A percentile compares a stretch with the other conserved stretches of the same genome.
Conservation (phyloP, 1,140 invertebrate genomes). For the Meloidogyne hapla region DNA sequence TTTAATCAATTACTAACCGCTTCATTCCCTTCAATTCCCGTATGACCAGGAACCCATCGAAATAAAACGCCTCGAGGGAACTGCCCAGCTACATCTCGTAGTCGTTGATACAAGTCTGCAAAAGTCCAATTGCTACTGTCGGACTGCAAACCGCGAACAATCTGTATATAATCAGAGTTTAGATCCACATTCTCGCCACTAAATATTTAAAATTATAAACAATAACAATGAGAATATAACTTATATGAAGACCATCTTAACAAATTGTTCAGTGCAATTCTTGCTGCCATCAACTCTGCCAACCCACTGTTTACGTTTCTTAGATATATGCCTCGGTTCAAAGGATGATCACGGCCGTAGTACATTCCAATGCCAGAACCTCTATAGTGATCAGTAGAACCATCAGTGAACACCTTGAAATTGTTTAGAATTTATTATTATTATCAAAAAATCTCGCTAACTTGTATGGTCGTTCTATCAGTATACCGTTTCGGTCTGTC, state of each 20-base stretch:
- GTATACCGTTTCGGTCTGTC: neutral
- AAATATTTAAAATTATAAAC: neutral
- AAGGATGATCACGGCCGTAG: neutral
- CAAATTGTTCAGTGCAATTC: neutral
- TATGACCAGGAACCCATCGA: neutral
- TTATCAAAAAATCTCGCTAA: neutral
- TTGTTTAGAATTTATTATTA: neutral
- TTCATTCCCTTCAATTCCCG: neutral
- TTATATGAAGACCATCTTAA: neutral
- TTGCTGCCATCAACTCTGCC: neutral
- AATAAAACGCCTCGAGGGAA: neutral
- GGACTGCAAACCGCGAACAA: neutral
- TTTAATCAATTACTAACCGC: neutral
- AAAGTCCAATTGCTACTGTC: neutral
- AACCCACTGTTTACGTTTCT: neutral
- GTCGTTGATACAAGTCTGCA: neutral
- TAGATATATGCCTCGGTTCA: neutral
- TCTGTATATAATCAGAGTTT: conserved; percentile 2
- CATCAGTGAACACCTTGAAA: neutral
- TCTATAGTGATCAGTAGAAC: neutral
- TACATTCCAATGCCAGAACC: neutral
- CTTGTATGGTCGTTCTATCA: neutral
- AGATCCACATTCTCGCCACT: neutral
- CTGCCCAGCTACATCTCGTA: neutral
- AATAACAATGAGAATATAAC: neutral